Conservation (phyloP, 2,113 vertebrate genomes). For the Chionodraco myersi region DNA sequence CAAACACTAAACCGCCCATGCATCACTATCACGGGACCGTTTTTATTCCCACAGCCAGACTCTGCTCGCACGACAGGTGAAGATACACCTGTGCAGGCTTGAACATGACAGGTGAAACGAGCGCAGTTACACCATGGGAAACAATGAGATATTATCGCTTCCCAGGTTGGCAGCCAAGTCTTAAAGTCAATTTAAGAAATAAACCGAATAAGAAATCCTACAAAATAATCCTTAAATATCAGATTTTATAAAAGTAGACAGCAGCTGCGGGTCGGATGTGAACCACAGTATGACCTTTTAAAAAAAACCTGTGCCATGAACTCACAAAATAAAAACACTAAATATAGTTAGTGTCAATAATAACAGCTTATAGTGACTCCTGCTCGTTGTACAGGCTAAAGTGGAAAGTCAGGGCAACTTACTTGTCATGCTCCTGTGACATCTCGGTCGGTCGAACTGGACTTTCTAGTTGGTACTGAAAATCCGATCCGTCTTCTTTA, state of each 20-base stretch:
- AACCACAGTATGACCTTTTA: background rate
- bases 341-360: slow-evolving; percentile 17
- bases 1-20: slow-evolving; percentile 73
- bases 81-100: slow-evolving; percentile 83
- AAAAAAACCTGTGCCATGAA: slow-evolving; percentile 26
- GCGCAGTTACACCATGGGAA: slow-evolving; percentile 57
- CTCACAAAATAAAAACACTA: background rate
- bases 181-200: slow-evolving; percentile 17
- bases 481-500: slow-evolving; percentile 90
- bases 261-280: slow-evolving; percentile 31
- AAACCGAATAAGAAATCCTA: background rate
- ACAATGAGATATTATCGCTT: slow-evolving; percentile 39
- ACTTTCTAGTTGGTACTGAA: slow-evolving; percentile 96
- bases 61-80: slow-evolving; percentile 80
- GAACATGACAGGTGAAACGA: slow-evolving; percentile 82
- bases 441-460: slow-evolving; percentile 96
- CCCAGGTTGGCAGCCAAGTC: slow-evolving; percentile 3
- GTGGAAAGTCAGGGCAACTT: slow-evolving; percentile 83
- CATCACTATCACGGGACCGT: slow-evolving; percentile 51
- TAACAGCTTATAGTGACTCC: slow-evolving; percentile 27
- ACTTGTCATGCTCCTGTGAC: slow-evolving; percentile 99
- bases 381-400: slow-evolving; percentile 49
- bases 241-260: slow-evolving; percentile 1
- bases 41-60: slow-evolving; percentile 57
- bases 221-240: slow-evolving; percentile 5